Evolutionary conservation across 2,888 invertebrate genomes (phyloP).

Genomic region (Dasypogon diadema): DNA sequence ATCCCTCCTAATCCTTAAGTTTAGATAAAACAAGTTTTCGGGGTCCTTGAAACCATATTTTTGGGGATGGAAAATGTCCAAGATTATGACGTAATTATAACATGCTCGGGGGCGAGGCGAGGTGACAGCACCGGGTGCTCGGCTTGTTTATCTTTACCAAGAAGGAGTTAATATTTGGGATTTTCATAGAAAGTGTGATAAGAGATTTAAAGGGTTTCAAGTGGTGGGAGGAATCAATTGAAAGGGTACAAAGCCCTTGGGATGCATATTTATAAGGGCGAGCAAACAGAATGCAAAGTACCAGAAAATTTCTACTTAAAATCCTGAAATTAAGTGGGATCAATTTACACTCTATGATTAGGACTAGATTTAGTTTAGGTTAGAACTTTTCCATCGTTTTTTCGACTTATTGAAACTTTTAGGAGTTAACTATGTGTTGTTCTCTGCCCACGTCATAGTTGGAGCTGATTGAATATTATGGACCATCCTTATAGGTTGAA

Average conservation of each 20-base stretch:
- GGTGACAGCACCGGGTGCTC: neutral
- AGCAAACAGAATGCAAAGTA: constrained; percentile 13
- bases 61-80: constrained; percentile 40
- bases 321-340: constrained; percentile 9
- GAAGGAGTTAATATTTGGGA: constrained; percentile 32
- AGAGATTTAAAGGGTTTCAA: neutral
- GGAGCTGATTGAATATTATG: too few relatives aligned
- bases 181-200: constrained; percentile 9
- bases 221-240: neutral
- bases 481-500: too few relatives aligned
- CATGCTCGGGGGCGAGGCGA: neutral
- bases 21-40: constrained; percentile 30
- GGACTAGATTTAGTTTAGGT: too few relatives aligned
- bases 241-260: neutral
- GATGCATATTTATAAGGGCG: constrained; percentile 32
- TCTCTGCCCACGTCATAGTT: too few relatives aligned
- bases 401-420: too few relatives aligned
- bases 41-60: constrained; percentile 38
- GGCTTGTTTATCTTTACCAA: neutral
- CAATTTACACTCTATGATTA: constrained; percentile 21
- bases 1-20: constrained; percentile 28
- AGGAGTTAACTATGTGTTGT: too few relatives aligned
- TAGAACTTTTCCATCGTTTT: too few relatives aligned
- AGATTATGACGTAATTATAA: constrained; percentile 37
- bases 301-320: neutral